Evolutionary conservation across 2,888 invertebrate genomes (phyloP).

Genomic region (Hydrotaea diabolus): DNA sequence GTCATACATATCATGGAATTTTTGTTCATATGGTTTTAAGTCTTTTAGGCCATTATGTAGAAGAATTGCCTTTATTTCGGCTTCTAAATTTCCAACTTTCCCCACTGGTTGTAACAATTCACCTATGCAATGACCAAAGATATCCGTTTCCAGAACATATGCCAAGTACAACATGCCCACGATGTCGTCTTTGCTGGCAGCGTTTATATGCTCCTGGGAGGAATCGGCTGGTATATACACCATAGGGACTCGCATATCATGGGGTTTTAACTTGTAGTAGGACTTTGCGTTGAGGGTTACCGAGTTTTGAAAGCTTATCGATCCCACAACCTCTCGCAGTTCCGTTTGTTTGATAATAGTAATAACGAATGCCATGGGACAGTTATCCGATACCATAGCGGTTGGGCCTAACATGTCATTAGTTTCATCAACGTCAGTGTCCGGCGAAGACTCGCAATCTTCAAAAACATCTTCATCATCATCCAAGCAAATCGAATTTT

Average conservation of each 20-base stretch:
- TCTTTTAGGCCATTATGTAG: constrained; percentile 88
- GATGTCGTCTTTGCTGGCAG: constrained; percentile 77
- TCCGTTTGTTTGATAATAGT: constrained; percentile 88
- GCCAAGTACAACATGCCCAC: constrained; percentile 85
- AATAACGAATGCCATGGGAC: constrained; percentile 85
- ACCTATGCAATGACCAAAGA: constrained; percentile 83
- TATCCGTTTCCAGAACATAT: constrained; percentile 82
- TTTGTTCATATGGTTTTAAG: constrained; percentile 86
- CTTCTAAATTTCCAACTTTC: constrained; percentile 87
- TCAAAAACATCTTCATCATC: constrained; percentile 71
- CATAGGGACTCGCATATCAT: constrained; percentile 89
- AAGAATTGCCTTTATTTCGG: constrained; percentile 91
- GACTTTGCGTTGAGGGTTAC: constrained; percentile 82
- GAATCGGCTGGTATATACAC: constrained; percentile 86
- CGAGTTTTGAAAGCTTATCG: constrained; percentile 75
- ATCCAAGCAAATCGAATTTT: constrained; percentile 69
- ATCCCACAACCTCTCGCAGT: constrained; percentile 87
- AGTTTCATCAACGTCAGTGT: constrained; percentile 69
- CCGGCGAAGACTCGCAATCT: constrained; percentile 69
- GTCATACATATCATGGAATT: constrained; percentile 79
- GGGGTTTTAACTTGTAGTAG: constrained; percentile 88
- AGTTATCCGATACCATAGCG: constrained; percentile 68
- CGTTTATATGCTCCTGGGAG: constrained; percentile 82
- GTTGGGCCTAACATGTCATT: constrained; percentile 68
- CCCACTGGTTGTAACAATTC: constrained; percentile 87